phyloP scores from a whole-genome alignment of 1,140 invertebrate genomes.

The Pseudomyrmex flavicornis region DNA sequence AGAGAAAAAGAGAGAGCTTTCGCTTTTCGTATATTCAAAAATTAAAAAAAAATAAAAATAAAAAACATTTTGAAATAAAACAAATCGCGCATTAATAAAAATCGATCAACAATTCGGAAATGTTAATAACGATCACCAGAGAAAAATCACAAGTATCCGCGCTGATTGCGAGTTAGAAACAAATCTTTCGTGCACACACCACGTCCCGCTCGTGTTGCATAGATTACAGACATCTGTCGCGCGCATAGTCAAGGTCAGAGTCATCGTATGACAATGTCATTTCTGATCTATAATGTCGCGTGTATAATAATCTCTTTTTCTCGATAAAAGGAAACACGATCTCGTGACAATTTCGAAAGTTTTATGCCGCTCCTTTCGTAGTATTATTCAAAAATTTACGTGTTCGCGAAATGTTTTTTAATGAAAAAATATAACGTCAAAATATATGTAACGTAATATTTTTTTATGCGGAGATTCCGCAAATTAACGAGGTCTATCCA shows the following conservation, averaged over 20 bases:
- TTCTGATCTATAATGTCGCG: slow-evolving; percentile 30
- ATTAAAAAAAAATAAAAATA: too few species aligned
- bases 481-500: slow-evolving; percentile 15
- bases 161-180: neutral
- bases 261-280: slow-evolving; percentile 42
- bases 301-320: too few species aligned
- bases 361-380: too few species aligned
- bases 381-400: neutral
- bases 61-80: too few species aligned
- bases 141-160: neutral
- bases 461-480: neutral
- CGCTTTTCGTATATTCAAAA: too few species aligned
- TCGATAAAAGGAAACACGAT: too few species aligned
- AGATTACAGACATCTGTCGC: slow-evolving; percentile 54
- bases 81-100: neutral
- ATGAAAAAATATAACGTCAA: neutral
- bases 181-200: neutral
- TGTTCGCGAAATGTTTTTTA: neutral
- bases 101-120: neutral
- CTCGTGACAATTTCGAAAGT: too few species aligned
- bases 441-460: neutral
- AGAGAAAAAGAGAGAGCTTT: too few species aligned
- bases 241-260: slow-evolving; percentile 37
- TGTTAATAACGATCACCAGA: neutral
- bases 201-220: neutral